Conservation (phyloP, 1,140 invertebrate genomes). For the Diorhabda sublineata region DNA sequence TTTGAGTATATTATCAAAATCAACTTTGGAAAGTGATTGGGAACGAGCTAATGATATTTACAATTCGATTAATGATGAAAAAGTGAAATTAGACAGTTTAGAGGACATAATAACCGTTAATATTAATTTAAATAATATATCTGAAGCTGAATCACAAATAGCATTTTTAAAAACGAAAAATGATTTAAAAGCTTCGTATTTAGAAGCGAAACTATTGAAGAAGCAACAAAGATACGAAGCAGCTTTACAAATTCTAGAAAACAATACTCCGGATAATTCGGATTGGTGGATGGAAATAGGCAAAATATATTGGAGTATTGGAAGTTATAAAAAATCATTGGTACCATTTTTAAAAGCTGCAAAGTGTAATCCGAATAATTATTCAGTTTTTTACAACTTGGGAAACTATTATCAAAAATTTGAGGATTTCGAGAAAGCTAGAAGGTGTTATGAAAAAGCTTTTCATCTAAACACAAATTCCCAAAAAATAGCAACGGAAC, state of each 20-base stretch:
- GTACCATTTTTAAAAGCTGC: conserved; percentile 68
- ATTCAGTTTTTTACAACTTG: conserved; percentile 69
- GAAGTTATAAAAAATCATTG: conserved; percentile 58
- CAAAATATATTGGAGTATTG: conserved; percentile 60
- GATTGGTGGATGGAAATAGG: conserved; percentile 62
- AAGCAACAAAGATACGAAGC: conserved; percentile 53
- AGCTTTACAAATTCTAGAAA: conserved; percentile 52
- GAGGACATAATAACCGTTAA: conserved; percentile 29
- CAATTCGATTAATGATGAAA: conserved; percentile 5
- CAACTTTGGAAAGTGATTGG: conserved; percentile 50
- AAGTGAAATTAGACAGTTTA: conserved; percentile 8
- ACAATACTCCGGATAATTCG: conserved; percentile 48
- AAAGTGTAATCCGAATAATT: conserved; percentile 67
- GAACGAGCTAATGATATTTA: conserved; percentile 47
- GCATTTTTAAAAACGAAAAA: conserved; percentile 19
- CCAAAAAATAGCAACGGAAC: conserved; percentile 61
- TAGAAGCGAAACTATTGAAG: conserved; percentile 43
- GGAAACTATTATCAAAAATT: conserved; percentile 67
- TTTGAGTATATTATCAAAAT: conserved; percentile 18
- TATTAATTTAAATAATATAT: conserved; percentile 38
- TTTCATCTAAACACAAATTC: conserved; percentile 67
- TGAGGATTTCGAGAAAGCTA: conserved; percentile 63
- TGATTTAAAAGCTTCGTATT: conserved; percentile 36
- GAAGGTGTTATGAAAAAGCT: conserved; percentile 79
- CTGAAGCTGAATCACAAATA: conserved; percentile 20